These are phyloP conservation scores for Tachystola acroxantha DNA, from an alignment of 2,888 invertebrate species.

Conservation along the genomic window DNA sequence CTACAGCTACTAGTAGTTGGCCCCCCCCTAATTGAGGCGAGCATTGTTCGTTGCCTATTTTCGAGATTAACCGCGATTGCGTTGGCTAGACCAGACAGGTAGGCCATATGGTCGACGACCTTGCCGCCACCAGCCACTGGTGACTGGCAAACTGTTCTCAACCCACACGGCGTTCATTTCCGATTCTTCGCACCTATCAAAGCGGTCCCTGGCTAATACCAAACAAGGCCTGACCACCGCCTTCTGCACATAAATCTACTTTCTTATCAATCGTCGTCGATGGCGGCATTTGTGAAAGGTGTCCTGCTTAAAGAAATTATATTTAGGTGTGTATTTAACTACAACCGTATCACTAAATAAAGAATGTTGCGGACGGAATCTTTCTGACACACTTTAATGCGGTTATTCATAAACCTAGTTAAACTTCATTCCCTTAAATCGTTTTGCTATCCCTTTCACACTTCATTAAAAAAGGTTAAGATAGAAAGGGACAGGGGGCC, in stretches of 20 bases:
- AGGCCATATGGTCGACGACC: conserved; percentile 65
- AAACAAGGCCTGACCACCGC: conserved; percentile 7
- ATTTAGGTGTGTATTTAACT: too few species aligned
- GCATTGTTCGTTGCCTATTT: conserved; percentile 29
- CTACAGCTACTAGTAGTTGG: too few species aligned
- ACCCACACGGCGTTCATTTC: conserved; percentile 46
- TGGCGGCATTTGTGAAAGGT: conserved; percentile 24
- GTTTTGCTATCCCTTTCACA: too few species aligned
- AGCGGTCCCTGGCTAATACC: not conserved
- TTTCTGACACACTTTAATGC: too few species aligned
- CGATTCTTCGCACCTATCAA: conserved; percentile 33
- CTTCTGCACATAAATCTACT: conserved; percentile 18
- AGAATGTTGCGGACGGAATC: too few species aligned
- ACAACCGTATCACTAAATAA: too few species aligned
- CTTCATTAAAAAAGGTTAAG: too few species aligned
- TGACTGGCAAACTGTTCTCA: conserved; percentile 47
- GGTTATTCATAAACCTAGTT: too few species aligned
- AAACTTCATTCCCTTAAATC: too few species aligned
- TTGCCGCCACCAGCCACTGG: conserved; percentile 35
- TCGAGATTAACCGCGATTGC: conserved; percentile 15
- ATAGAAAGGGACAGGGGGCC: too few species aligned
- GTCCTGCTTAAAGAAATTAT: conserved; percentile 2
- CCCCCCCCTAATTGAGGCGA: not conserved
- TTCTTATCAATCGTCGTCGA: conserved; percentile 29
- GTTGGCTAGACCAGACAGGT: conserved; percentile 25